Evolutionary conservation across 1,140 invertebrate genomes (phyloP).

Genomic region (Panulirus ornatus): DNA sequence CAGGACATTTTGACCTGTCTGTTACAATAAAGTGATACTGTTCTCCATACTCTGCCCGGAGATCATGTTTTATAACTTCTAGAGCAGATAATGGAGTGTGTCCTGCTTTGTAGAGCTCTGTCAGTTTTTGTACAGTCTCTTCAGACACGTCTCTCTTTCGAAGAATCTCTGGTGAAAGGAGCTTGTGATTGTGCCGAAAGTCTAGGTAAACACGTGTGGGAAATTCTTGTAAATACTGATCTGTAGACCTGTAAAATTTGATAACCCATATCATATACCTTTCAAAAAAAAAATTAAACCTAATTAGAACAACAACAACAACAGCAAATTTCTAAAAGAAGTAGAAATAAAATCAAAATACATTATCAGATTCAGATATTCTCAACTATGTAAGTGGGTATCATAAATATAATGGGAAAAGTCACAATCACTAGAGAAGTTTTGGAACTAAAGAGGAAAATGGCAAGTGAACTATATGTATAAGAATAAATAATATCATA

Average conservation of each 20-base stretch:
- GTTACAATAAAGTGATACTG: constrained; percentile 32
- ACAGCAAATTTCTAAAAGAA: not conserved
- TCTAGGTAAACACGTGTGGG: constrained; percentile 49
- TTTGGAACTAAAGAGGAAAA: too few species aligned
- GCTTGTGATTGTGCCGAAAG: constrained; percentile 47
- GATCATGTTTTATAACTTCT: constrained; percentile 36
- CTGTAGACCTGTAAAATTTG: constrained; percentile 35
- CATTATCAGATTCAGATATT: not conserved
- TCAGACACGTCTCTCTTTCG: constrained; percentile 41
- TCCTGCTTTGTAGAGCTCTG: constrained; percentile 40
- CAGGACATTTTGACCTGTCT: constrained; percentile 50
- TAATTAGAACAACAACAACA: not conserved
- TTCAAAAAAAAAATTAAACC: not conserved
- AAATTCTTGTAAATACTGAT: constrained; percentile 53
- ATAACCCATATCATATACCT: not conserved
- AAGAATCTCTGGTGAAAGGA: constrained; percentile 43
- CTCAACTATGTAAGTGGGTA: not conserved
- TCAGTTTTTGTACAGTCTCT: constrained; percentile 45
- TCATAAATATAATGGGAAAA: too few species aligned
- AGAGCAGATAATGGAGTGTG: constrained; percentile 43
- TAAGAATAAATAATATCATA: too few species aligned
- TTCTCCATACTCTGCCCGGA: constrained; percentile 44
- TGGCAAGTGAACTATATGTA: too few species aligned
- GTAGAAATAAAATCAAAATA: too few species aligned
- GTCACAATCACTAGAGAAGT: too few species aligned